Evolutionary conservation across 2,113 vertebrate genomes (phyloP), one percentile per base, ranked within the genome.

Genomic region (Boulengeromyrus knoepffleri): DNA sequence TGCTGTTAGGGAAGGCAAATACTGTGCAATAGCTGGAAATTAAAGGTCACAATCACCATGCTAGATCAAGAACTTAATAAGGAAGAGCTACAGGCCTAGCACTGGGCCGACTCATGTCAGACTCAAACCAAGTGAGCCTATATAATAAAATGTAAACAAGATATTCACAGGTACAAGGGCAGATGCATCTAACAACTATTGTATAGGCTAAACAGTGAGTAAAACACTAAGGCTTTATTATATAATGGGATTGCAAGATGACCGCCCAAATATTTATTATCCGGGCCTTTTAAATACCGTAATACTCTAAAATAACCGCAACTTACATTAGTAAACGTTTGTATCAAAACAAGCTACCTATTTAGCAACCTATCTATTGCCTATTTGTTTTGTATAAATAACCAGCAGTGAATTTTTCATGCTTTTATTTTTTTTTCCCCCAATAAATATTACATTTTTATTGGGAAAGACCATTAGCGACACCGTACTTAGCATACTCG

Each of bases 271-370:
- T 42, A 19, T 24, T 85, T 85, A 85, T 85, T 87, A 53, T 31
- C 85, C 85, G 85, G 85, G 85, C 85, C n/a, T 87, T 87, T 87
- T 27, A 87, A 87, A 87, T 87, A 53, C 85, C 85, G 85, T 87
- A 87, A 87, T 87, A 56, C 31, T 1, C 17, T 17, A 31, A 87
- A 53, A 87, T 53, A 87, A 56, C 13, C 85, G 85, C 85, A 27
- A 3, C 46, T 15, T 27, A 27, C 3, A 50, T 56, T 52, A 85
- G 24, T n/a, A 47, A 47, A 47, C 42, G 83, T 85, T 47, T 47
- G 39, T 13, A 70, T 70, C n/a, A 70, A 52, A 87, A 87, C 85
- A 52, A 86, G 8, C 13, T 36, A 87, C 24, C 46, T 50, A 52
- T 47, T 47, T 47, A 9, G 47, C 47, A 47, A 46, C 46, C 46